These are phyloP conservation scores for Sesia apiformis DNA, from an alignment of 2,888 invertebrate species.

Conservation along the genomic window DNA sequence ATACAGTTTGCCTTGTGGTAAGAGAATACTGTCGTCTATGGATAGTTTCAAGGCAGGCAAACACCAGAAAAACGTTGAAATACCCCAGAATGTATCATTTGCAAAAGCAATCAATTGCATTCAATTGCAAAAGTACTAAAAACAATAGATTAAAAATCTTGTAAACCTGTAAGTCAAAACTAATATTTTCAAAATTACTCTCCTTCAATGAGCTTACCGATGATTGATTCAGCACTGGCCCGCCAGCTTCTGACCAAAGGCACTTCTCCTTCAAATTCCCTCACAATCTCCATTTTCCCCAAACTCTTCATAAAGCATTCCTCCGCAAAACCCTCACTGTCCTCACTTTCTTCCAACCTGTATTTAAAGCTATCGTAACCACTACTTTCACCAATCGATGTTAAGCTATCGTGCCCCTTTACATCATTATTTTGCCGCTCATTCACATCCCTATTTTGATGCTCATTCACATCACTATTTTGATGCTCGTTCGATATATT, in stretches of 20 bases:
- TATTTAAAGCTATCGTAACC: slow-evolving; percentile 84
- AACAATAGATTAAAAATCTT: too few species aligned
- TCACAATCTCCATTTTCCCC: slow-evolving; percentile 38
- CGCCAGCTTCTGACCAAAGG: slow-evolving; percentile 45
- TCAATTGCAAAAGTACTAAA: too few species aligned
- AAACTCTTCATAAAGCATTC: slow-evolving; percentile 60
- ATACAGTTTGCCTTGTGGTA: too few species aligned
- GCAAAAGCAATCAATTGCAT: too few species aligned
- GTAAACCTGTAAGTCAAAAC: too few species aligned
- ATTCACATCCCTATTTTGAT: slow-evolving; percentile 79
- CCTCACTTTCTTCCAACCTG: slow-evolving; percentile 57
- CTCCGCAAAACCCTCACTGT: slow-evolving; percentile 50
- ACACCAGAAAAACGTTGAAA: too few species aligned
- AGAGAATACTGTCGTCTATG: too few species aligned
- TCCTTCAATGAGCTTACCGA: slow-evolving; percentile 33
- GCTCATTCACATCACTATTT: slow-evolving; percentile 37
- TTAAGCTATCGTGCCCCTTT: slow-evolving; percentile 74
- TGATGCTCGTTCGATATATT: slow-evolving; percentile 5
- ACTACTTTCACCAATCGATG: slow-evolving; percentile 84
- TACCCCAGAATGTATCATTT: too few species aligned
- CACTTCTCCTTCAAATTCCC: slow-evolving; percentile 37
- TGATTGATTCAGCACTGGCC: slow-evolving; percentile 51
- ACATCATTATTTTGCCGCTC: slow-evolving; percentile 20
- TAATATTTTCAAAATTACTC: too few species aligned
- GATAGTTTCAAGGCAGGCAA: too few species aligned